Base-by-base conservation (phyloP, 1,140 invertebrate genomes). In the Leptinotarsa texana region DNA sequence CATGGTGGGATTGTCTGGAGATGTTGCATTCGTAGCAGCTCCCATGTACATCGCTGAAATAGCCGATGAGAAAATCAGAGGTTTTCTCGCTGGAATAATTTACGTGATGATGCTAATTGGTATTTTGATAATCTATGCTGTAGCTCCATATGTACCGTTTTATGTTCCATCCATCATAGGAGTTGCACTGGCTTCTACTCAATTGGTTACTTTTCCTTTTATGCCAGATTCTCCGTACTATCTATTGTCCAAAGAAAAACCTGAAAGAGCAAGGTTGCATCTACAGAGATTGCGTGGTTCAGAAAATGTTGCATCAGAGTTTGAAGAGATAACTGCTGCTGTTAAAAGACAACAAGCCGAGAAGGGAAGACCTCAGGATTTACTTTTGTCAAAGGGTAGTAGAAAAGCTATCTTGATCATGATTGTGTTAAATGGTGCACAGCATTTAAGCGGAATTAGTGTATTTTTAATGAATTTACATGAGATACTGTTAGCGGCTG, bases 381-480 rank as follows among this genome's bases (percentile, higher is more conserved):
- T 83, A 18, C 22, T 83, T 21, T 27, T 80, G n/a, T 73, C 77
- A 22, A 73, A 75, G 67, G 79, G 79, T 51, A 83, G 82, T 68
- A 57, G 80, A n/a, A 81, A 80, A 75, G 82, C 80, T 21, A 65
- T 81, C 8, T 13, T 81, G 4, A 79, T 83, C 13, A 77, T 83
- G 76, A 62, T 89, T 33, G 83, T 83, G 0, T 80, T 91, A 62
- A 88, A 90, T 84, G 81, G 85, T 74, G 85, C 89, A 71, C 89
- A 90, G 77, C 87, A 88, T 75, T 82, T 86, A 4, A 82, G 80
- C 72, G 86, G 86, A 49, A 83, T 87, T 24, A 85, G 89, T 78
- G 88, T 87, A 4, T 85, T 91, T n/a, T 84, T 89, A 75, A 90
- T 89, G 77, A 90, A 89, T 76, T 83, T 89, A 0, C 86, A 87